Base-by-base conservation (phyloP, 2,797 vertebrate species). In the Rhinella marina region DNA sequence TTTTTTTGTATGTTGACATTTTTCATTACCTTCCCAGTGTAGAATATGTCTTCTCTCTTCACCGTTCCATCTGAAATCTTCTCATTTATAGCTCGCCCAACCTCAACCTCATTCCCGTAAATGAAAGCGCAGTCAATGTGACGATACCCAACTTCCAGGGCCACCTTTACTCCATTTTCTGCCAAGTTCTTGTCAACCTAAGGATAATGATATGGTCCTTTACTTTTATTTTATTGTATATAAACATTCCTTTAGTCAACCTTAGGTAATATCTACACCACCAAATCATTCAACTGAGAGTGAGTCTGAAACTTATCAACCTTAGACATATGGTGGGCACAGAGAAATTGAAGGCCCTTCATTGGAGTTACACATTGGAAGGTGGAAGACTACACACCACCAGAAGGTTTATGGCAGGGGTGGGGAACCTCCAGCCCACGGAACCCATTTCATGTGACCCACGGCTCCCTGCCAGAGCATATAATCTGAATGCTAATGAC, bases 21-120 rank as follows among this genome's bases (percentile, higher is more conserved):
- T 8, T 78, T 21, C 12, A 27, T 23, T 81, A 85, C 84, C 88
- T 90, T 90, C 64, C 90, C 88, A 2, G 88, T 90, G 61, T 88
- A 90, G 61, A 90, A 90, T 2, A 90, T 16, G n/a, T 90, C 90
- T 41, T 90, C 90, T 75, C 88, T 82, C n/a, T 87, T 88, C 29
- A 90, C 84, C n/a, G 84, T 90, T 6, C 89, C 88, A 86, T 89
- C 86, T 4, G 81, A 76, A 87, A 90, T 91, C 81, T 89, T 90
- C 8, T 59, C 75, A 2, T n/a, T 79, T 61, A 90, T 59, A 6
- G 75, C 90, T 14, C 54, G 76, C 7, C 89, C 89, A 62, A 88
- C 70, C 21, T 89, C 86, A 9, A 82, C 76, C 68, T 91, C 90
- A 16, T 82, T 91, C 19, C 62, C 77, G 7, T 90, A 91, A 25